Evolutionary conservation across 2,797 vertebrate genomes (phyloP).

Genomic region (Siniperca obscura): DNA sequence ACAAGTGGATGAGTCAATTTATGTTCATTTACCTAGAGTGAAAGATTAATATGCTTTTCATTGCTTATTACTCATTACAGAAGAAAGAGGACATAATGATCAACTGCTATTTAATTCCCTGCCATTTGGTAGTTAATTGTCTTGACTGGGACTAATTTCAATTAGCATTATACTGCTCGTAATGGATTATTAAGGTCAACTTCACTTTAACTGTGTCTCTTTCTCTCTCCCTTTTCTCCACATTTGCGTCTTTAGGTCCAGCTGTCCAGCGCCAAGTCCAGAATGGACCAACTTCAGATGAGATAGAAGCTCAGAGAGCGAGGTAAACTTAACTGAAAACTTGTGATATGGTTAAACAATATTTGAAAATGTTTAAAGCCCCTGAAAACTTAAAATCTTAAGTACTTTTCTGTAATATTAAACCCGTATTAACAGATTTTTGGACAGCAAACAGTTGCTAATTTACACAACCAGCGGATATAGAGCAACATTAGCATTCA

Average conservation of each 20-base stretch:
- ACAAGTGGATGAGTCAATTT: constrained; percentile 42
- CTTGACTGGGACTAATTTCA: constrained; percentile 60
- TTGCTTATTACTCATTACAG: constrained; percentile 46
- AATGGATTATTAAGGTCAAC: constrained; percentile 46
- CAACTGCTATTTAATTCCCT: constrained; percentile 56
- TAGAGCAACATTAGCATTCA: background rate
- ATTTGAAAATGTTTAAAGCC: background rate
- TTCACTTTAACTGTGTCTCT: constrained; percentile 31
- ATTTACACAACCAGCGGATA: background rate
- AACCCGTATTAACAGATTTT: background rate
- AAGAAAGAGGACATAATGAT: constrained; percentile 50
- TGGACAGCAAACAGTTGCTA: background rate
- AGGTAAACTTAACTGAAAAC: constrained; percentile 82
- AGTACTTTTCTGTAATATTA: background rate
- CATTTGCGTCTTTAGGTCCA: constrained; percentile 86
- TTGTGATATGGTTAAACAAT: background rate
- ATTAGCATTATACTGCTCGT: constrained; percentile 42
- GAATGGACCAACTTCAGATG: constrained; percentile 96
- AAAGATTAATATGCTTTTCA: constrained; percentile 62
- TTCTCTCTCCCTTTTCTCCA: constrained; percentile 35
- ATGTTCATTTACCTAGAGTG: constrained; percentile 33
- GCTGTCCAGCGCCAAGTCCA: constrained; percentile 94
- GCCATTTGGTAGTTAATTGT: constrained; percentile 56
- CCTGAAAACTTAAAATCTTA: background rate
- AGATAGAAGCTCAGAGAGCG: constrained; percentile 94